Evolutionary conservation across 2,888 invertebrate genomes (phyloP).

Genomic region (Drosophila leonis): DNA sequence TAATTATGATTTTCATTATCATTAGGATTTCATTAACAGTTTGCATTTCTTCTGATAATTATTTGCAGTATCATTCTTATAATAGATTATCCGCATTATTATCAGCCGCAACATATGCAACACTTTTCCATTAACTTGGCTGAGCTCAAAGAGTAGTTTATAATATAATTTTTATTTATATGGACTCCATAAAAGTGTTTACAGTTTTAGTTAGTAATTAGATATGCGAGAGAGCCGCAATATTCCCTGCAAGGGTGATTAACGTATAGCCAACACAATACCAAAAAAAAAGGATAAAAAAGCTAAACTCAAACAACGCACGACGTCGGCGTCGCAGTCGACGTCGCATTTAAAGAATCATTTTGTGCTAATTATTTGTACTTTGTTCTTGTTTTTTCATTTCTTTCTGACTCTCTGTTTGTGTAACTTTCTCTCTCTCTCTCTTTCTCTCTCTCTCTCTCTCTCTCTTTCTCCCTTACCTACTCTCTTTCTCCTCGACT

Average conservation of each 20-base stretch:
- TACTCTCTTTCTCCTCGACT: slow-evolving; percentile 4
- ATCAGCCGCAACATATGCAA: background rate
- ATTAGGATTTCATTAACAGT: no score
- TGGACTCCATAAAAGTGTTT: background rate
- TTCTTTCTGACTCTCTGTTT: slow-evolving; percentile 37
- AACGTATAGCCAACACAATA: background rate
- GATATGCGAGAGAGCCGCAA: background rate
- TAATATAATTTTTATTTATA: no score
- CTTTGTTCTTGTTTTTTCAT: slow-evolving; percentile 53
- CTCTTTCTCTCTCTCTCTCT: slow-evolving; percentile 27
- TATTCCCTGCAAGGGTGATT: slow-evolving; percentile 15
- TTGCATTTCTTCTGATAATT: no score
- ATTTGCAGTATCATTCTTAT: background rate
- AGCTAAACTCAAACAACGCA: slow-evolving; percentile 10
- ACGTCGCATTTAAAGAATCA: slow-evolving; percentile 37
- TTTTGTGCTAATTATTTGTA: slow-evolving; percentile 65
- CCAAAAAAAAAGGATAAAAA: background rate
- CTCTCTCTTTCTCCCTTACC: slow-evolving; percentile 28
- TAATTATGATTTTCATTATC: background rate
- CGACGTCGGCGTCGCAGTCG: slow-evolving; percentile 28
- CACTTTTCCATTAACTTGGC: background rate
- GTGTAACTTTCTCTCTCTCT: slow-evolving; percentile 25
- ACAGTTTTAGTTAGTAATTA: background rate
- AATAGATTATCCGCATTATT: background rate
- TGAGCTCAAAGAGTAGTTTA: background rate